Conservation (phyloP, 2,888 invertebrate genomes). For the Alviniconcha strummeri region DNA sequence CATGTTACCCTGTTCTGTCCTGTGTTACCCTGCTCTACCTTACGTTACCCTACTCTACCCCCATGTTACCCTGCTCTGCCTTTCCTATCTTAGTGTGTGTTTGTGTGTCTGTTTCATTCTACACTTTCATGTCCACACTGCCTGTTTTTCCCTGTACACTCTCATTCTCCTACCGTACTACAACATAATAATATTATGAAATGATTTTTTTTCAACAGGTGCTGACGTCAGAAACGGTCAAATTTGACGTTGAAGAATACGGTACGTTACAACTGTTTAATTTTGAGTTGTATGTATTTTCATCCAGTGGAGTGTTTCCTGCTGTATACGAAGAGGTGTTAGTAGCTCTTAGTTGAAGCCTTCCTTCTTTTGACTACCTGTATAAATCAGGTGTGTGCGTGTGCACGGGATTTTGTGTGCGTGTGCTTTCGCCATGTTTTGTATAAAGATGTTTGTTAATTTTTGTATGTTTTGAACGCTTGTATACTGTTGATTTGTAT, state of each 20-base stretch:
- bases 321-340: not conserved
- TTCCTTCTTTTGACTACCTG: not conserved
- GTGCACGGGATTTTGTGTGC: too few species aligned
- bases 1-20: too few species aligned
- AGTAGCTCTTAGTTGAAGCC: not conserved
- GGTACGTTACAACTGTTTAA: constrained; percentile 25
- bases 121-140: not conserved
- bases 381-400: too few species aligned
- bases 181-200: too few species aligned
- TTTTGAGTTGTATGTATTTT: not conserved
- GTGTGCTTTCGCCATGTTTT: too few species aligned
- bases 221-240: constrained; percentile 22
- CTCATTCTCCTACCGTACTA: not conserved
- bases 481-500: too few species aligned
- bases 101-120: not conserved
- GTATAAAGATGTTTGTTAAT: too few species aligned
- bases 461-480: too few species aligned
- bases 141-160: not conserved
- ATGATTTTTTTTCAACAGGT: not conserved
- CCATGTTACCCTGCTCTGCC: too few species aligned
- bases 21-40: too few species aligned
- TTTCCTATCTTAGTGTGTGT: too few species aligned
- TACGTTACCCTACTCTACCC: too few species aligned
- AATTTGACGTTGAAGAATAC: constrained; percentile 38
- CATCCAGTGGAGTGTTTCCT: not conserved